Evolutionary conservation across 2,888 invertebrate genomes (phyloP).

Genomic region (Torymus aiolomorphi): DNA sequence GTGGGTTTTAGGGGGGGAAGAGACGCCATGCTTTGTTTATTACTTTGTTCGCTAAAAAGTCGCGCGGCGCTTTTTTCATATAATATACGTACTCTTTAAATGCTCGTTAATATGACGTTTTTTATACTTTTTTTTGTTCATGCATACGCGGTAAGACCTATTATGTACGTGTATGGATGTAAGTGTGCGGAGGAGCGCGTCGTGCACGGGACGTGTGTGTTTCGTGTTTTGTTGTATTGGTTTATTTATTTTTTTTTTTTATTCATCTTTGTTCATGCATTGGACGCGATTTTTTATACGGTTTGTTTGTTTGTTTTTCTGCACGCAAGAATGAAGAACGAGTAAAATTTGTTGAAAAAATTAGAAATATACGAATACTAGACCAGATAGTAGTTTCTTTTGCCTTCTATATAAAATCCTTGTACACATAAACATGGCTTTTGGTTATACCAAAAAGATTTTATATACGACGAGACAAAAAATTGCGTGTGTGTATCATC

Average conservation of each 20-base stretch:
- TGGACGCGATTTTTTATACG: constrained; percentile 20
- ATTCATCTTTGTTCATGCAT: constrained; percentile 2
- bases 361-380: not conserved
- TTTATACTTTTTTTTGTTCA: constrained; percentile 20
- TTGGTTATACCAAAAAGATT: too few relatives aligned
- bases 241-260: too few relatives aligned
- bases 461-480: too few relatives aligned
- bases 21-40: constrained; percentile 40
- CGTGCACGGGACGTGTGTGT: constrained; percentile 34
- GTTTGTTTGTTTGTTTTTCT: constrained; percentile 2
- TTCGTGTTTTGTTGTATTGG: too few relatives aligned
- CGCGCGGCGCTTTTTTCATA: constrained; percentile 26
- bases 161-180: constrained; percentile 12
- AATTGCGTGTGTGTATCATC: too few relatives aligned
- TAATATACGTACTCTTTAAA: constrained; percentile 40
- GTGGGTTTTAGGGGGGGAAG: constrained; percentile 18
- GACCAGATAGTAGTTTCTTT: not conserved
- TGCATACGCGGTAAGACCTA: constrained; percentile 41
- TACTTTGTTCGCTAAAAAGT: constrained; percentile 28
- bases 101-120: constrained; percentile 52
- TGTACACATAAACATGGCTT: too few relatives aligned
- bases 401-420: not conserved
- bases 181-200: constrained; percentile 34
- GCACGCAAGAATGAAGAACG: constrained; percentile 9
- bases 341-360: constrained; percentile 39